Base-by-base conservation (phyloP, 1,140 invertebrate species). In the Drosophila lowei region DNA sequence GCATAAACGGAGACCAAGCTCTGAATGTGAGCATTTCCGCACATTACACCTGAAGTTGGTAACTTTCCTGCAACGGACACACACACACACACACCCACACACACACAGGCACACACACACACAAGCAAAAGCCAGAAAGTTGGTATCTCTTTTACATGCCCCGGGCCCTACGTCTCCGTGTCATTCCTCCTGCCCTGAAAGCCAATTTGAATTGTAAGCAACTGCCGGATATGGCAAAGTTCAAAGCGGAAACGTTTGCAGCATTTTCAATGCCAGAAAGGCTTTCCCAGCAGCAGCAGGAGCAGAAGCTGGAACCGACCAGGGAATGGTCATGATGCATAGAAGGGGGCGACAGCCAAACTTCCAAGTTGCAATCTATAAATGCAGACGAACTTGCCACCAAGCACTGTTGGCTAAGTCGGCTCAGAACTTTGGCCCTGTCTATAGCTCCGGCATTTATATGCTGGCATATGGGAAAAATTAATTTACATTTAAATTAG, bases 141-240 rank as follows among this genome's bases (percentile, higher is more conserved):
- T 77, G 64, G 38, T 49, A 61, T 44, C 55, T 42, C 15, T 47
- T 28, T 13, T 28, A 50, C 18, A 21, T 15, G 6, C 8, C 25
- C 28, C 38, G 34, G 16, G 41, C 42, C 18, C 5, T 18, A 15
- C 28, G 21, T 23, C 30, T 11, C 9, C 30, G 6, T 16, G 23
- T 6, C 23, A 28, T 28, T 18, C 21, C 41, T 7, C 15, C 43
- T 28, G 8, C 25, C 52, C 38, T 53, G 47, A 42, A 60, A 58
- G 65, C 65, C 76, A 79, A 71, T 75, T 79, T 79, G 50, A 79
- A 79, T 72, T 64, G 72, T 72, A 77, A 79, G 77, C 71, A 74
- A 74, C 77, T 74, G 60, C 71, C 77, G 77, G 77, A 79, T 77
- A 79, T 79, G 74, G 56, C 57, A 77, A 74, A 79, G 77, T 79